phyloP scores from a whole-genome alignment of 2,888 invertebrate species.

The Acanthacorydalis orientalis region DNA sequence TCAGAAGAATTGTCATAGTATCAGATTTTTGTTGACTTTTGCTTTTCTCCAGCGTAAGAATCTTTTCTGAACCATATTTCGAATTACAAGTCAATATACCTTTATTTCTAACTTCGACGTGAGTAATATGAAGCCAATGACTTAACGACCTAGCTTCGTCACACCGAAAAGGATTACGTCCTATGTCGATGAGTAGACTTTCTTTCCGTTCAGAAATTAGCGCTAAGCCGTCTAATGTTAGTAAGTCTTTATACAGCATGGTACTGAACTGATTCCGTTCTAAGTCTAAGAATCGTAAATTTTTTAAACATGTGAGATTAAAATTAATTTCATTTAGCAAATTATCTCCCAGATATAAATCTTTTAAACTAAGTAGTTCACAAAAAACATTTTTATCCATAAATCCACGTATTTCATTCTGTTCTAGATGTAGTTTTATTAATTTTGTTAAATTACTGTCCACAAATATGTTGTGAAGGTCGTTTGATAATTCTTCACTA shows the following conservation, averaged over 20 bases:
- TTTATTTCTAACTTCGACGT: slow-evolving; percentile 38
- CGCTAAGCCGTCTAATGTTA: slow-evolving; percentile 36
- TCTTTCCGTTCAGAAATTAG: slow-evolving; percentile 21
- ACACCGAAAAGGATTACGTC: slow-evolving; percentile 51
- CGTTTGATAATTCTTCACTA: slow-evolving; percentile 39
- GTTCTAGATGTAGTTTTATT: slow-evolving; percentile 55
- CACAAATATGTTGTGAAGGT: slow-evolving; percentile 53
- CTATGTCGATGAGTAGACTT: slow-evolving; percentile 41
- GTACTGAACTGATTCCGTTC: slow-evolving; percentile 45
- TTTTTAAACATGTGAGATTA: slow-evolving; percentile 44
- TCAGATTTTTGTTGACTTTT: slow-evolving; percentile 22
- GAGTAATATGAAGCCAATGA: slow-evolving; percentile 43
- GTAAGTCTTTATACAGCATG: slow-evolving; percentile 37
- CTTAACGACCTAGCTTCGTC: slow-evolving; percentile 43
- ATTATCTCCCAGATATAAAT: slow-evolving; percentile 54
- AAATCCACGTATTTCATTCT: slow-evolving; percentile 54
- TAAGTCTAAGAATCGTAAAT: slow-evolving; percentile 48
- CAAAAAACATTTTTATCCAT: slow-evolving; percentile 50
- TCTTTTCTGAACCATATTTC: slow-evolving; percentile 18
- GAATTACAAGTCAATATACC: slow-evolving; percentile 34
- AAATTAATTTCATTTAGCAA: slow-evolving; percentile 42
- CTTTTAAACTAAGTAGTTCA: slow-evolving; percentile 43
- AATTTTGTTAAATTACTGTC: slow-evolving; percentile 47
- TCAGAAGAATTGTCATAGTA: slow-evolving; percentile 15
- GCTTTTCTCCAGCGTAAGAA: slow-evolving; percentile 18